Evolutionary conservation across 2,797 vertebrate species (phyloP).

Genomic region (Cichlasoma orientale): DNA sequence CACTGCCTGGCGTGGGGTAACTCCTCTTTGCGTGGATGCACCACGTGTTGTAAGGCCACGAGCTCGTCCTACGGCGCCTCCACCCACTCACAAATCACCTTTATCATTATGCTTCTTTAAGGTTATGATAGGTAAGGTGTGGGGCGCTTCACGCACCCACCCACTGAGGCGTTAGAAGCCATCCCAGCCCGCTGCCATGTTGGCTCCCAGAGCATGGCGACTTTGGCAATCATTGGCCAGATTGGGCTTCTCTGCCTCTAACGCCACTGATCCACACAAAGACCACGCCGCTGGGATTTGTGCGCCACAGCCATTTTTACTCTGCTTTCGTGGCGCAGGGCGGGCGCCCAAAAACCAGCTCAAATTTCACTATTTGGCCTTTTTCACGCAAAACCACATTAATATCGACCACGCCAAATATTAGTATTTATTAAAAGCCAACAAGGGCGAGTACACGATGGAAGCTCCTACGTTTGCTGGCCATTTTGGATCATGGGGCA

Average conservation of each 20-base stretch:
- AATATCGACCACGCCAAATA: no score
- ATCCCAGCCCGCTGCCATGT: slow-evolving; percentile 39
- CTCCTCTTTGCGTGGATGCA: slow-evolving; percentile 57
- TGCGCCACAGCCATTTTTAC: neutral
- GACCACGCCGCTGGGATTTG: neutral
- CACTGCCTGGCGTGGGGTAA: slow-evolving; percentile 68
- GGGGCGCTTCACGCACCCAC: neutral
- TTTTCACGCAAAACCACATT: rapidly evolving
- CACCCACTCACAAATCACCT: slow-evolving; percentile 33
- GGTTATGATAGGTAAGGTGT: slow-evolving; percentile 14
- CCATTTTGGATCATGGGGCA: neutral
- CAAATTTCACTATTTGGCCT: neutral
- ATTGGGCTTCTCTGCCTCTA: neutral
- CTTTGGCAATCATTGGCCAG: neutral
- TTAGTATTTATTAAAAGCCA: neutral
- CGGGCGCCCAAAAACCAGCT: neutral
- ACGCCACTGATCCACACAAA: neutral
- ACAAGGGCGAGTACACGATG: neutral
- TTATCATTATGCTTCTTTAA: slow-evolving; percentile 14
- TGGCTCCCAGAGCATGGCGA: slow-evolving; percentile 12
- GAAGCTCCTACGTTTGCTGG: neutral
- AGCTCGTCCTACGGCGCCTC: slow-evolving; percentile 31
- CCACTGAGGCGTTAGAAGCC: slow-evolving; percentile 1
- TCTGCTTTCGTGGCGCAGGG: neutral
- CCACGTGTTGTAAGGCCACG: slow-evolving; percentile 69